phyloP scores from a whole-genome alignment of 2,888 invertebrate genomes.

The Ochlodes sylvanus region DNA sequence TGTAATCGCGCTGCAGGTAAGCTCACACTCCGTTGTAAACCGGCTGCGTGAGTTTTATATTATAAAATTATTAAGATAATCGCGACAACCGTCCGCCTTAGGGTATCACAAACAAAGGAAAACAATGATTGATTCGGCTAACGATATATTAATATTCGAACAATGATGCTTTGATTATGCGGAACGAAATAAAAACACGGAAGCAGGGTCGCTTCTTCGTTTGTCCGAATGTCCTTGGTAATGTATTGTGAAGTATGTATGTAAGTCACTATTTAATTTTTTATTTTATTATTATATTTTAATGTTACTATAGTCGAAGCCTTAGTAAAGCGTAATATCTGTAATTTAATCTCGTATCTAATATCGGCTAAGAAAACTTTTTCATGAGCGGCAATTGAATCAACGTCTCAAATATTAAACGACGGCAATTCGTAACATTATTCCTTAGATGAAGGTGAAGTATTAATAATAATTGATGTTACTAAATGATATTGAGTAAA shows the following conservation, averaged over 20 bases:
- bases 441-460: background rate
- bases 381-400: background rate
- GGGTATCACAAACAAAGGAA: conserved; percentile 57
- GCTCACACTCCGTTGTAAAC: conserved; percentile 19
- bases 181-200: conserved; percentile 78
- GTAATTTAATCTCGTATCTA: conserved; percentile 5
- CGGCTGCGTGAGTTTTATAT: conserved; percentile 9
- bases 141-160: conserved; percentile 77
- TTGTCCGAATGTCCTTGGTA: conserved; percentile 76
- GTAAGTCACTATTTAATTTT: conserved; percentile 3
- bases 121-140: conserved; percentile 50
- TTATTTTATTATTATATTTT: background rate
- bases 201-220: conserved; percentile 65
- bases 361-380: background rate
- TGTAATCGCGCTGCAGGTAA: conserved; percentile 12
- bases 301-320: background rate
- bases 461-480: background rate
- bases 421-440: background rate
- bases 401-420: conserved; percentile 6
- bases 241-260: conserved; percentile 49
- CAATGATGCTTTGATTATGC: conserved; percentile 65
- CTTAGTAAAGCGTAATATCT: background rate
- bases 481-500: background rate
- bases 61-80: conserved; percentile 5
- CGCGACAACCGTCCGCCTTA: background rate